Percentiles rank a stretch among this genome's conserved stretches.
phyloP scores from a whole-genome alignment of 2,797 vertebrate species.

The Leptoclinus maculatus region DNA sequence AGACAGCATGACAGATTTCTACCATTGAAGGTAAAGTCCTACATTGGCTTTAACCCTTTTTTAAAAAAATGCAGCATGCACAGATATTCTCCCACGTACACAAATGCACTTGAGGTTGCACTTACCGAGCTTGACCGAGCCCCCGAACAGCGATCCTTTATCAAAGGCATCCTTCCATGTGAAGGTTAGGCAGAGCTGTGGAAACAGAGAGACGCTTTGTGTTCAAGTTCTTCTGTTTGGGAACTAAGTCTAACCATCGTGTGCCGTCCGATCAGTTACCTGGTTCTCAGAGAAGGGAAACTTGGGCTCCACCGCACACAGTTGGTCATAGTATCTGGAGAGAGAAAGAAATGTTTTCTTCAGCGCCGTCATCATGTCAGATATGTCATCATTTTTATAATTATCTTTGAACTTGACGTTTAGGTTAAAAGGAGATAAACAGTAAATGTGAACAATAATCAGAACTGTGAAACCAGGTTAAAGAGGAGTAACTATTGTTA shows the following conservation, averaged over 20 bases:
- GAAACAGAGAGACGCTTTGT: slow-evolving; percentile 59
- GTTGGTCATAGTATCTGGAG: slow-evolving; percentile 96
- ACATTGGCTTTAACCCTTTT: neutral
- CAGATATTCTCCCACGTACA: slow-evolving; percentile 1
- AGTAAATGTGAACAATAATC: neutral
- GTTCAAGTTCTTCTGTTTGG: slow-evolving; percentile 30
- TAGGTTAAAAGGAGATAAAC: neutral
- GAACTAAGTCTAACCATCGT: slow-evolving; percentile 8
- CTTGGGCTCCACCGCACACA: slow-evolving; percentile 96
- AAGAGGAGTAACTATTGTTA: neutral
- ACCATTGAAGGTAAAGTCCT: neutral
- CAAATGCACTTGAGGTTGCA: neutral
- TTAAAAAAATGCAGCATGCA: neutral
- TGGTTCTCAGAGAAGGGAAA: slow-evolving; percentile 98
- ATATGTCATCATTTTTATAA: neutral
- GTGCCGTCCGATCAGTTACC: slow-evolving; percentile 76
- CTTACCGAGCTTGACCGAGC: slow-evolving; percentile 96
- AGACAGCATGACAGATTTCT: slow-evolving; percentile 15
- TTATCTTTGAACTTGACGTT: neutral
- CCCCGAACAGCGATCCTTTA: slow-evolving; percentile 98
- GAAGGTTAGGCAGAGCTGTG: slow-evolving; percentile 96
- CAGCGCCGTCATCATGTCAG: neutral
- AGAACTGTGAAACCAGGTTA: neutral
- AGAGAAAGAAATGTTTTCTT: slow-evolving; percentile 19
- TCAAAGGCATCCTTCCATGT: slow-evolving; percentile 99